A percentile compares a stretch with the other conserved stretches of the same genome.
Evolutionary conservation across 2,888 invertebrate genomes (phyloP).

Genomic region (Synergus itoensis): DNA sequence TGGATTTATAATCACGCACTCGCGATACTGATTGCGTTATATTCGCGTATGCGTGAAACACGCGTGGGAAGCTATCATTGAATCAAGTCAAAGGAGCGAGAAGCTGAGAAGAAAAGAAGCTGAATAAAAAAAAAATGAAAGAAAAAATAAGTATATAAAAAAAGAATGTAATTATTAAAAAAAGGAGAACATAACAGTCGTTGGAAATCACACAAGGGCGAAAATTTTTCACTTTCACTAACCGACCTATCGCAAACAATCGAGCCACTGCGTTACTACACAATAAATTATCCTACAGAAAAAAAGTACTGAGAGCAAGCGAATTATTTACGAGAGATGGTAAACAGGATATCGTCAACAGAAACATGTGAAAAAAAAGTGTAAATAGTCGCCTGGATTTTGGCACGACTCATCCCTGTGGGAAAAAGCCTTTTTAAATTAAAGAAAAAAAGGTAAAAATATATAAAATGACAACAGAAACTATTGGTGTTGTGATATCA

Average conservation of each 20-base stretch:
- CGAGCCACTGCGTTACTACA: conserved; percentile 9
- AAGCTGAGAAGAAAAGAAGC: not conserved
- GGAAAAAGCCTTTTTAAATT: not conserved
- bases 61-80: conserved; percentile 45
- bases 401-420: not conserved
- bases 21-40: conserved; percentile 9
- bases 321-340: conserved; percentile 31
- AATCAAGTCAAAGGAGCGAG: not conserved
- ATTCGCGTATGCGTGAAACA: conserved; percentile 2
- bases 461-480: too few relatives aligned
- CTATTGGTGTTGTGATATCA: too few relatives aligned
- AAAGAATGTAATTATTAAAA: too few relatives aligned
- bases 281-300: not conserved
- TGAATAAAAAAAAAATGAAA: not conserved
- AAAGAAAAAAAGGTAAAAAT: not conserved
- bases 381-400: not conserved
- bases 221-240: conserved; percentile 62
- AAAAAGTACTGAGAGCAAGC: not conserved
- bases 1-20: conserved; percentile 20
- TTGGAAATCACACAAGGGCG: conserved; percentile 43
- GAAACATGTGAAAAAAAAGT: conserved; percentile 12
- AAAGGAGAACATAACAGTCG: not conserved
- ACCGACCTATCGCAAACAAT: conserved; percentile 22
- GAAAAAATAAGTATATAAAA: not conserved
- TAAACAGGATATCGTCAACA: conserved; percentile 16